A percentile compares a stretch with the other conserved stretches of the same genome.
Conservation (phyloP, 2,888 invertebrate genomes). For the Harpagoxenus sublaevis region DNA sequence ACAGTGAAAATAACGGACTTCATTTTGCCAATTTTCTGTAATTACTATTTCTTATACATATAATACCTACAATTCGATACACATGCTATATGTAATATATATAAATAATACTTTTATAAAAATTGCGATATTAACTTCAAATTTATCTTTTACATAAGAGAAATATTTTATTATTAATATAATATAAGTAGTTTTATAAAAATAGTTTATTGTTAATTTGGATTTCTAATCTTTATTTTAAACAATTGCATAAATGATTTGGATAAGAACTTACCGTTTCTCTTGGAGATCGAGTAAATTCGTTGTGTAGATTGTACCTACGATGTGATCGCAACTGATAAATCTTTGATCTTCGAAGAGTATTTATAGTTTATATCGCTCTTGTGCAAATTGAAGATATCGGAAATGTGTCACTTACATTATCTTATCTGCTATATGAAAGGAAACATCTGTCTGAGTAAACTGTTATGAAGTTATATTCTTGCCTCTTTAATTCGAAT, state of each 20-base stretch:
- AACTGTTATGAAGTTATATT: background rate
- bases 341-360: too few species aligned
- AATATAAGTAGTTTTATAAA: background rate
- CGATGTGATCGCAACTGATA: background rate
- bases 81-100: background rate
- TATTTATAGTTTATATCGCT: conserved; percentile 9
- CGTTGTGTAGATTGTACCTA: background rate
- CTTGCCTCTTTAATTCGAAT: background rate
- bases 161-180: background rate
- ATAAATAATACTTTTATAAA: conserved; percentile 10
- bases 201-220: background rate
- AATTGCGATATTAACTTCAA: background rate
- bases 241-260: background rate
- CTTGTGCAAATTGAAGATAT: background rate
- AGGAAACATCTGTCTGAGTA: background rate
- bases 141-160: background rate
- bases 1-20: conserved; percentile 22
- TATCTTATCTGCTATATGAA: background rate
- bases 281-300: background rate
- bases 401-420: background rate
- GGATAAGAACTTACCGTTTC: background rate
- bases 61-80: background rate
- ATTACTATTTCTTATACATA: conserved; percentile 15
- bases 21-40: conserved; percentile 34
- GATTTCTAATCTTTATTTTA: background rate